These are phyloP conservation scores for Alectura lathami DNA, from an alignment of 2,113 vertebrate genomes.

Conservation along the genomic window DNA sequence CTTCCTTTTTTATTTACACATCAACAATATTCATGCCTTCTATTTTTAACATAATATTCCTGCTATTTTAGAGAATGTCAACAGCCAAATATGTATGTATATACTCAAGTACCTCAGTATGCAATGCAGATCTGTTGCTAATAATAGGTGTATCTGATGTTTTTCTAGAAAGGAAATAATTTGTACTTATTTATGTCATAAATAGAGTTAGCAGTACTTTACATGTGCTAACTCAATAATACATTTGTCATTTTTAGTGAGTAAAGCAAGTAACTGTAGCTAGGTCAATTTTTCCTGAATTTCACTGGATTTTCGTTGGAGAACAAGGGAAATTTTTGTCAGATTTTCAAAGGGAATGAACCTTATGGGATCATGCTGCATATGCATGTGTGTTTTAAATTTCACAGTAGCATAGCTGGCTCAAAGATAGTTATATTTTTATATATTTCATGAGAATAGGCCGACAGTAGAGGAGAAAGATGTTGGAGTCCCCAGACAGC, in stretches of 20 bases:
- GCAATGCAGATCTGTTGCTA: neutral
- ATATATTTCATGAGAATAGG: neutral
- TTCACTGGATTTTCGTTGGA: neutral
- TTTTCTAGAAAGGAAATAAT: neutral
- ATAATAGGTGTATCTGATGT: neutral
- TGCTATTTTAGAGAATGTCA: neutral
- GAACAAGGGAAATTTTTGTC: neutral
- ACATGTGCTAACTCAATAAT: neutral
- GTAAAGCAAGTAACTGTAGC: neutral
- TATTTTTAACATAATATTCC: conserved; percentile 50
- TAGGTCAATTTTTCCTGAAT: neutral
- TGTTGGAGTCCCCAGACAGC: neutral
- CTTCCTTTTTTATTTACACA: neutral
- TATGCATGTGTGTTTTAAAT: neutral
- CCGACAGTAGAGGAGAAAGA: neutral
- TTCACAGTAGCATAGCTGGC: neutral
- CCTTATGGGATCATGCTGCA: neutral
- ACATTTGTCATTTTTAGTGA: conserved; percentile 42
- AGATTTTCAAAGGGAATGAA: neutral
- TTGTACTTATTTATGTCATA: conserved; percentile 23
- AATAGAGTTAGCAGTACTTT: neutral
- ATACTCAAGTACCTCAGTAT: neutral
- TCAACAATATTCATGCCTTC: conserved; percentile 43
- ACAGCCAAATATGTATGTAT: neutral
- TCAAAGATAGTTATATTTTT: neutral